phyloP scores from a whole-genome alignment of 2,888 invertebrate genomes.

The Barypeithes pellucidus region DNA sequence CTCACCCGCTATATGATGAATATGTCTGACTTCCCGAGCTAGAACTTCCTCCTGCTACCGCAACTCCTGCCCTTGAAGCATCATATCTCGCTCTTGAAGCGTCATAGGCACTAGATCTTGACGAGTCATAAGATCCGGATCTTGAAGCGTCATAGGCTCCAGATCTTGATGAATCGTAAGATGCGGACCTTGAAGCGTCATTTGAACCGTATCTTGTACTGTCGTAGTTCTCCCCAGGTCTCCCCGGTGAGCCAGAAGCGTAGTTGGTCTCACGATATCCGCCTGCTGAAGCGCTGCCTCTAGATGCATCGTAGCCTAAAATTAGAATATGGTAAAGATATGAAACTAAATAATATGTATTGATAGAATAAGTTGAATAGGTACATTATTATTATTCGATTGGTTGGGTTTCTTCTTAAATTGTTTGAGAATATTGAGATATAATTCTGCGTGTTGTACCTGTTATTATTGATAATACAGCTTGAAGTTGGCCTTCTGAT shows the following conservation, averaged over 20 bases:
- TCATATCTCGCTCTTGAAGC: slow-evolving; percentile 9
- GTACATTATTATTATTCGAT: no score
- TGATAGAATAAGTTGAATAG: no score
- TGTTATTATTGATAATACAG: no score
- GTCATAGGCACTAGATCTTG: slow-evolving; percentile 7
- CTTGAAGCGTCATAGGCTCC: slow-evolving; percentile 2
- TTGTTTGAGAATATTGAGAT: no score
- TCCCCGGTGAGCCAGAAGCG: neutral
- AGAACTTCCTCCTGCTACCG: slow-evolving; percentile 64
- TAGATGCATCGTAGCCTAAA: slow-evolving; percentile 13
- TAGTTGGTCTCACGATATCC: slow-evolving; percentile 17
- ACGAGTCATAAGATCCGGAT: slow-evolving; percentile 5
- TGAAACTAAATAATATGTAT: no score
- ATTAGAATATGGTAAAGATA: neutral
- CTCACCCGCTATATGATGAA: slow-evolving; percentile 9
- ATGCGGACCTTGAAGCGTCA: slow-evolving; percentile 17
- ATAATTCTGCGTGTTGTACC: no score
- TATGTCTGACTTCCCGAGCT: neutral
- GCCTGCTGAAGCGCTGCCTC: slow-evolving; percentile 19
- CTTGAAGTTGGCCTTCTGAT: no score
- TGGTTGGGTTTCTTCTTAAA: no score
- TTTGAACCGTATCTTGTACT: slow-evolving; percentile 5
- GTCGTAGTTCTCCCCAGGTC: slow-evolving; percentile 7
- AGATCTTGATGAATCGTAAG: slow-evolving; percentile 15
- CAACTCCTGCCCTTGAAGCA: slow-evolving; percentile 18